These are phyloP conservation scores for Willisornis vidua DNA, from an alignment of 2,113 vertebrate species.

Conservation along the genomic window DNA sequence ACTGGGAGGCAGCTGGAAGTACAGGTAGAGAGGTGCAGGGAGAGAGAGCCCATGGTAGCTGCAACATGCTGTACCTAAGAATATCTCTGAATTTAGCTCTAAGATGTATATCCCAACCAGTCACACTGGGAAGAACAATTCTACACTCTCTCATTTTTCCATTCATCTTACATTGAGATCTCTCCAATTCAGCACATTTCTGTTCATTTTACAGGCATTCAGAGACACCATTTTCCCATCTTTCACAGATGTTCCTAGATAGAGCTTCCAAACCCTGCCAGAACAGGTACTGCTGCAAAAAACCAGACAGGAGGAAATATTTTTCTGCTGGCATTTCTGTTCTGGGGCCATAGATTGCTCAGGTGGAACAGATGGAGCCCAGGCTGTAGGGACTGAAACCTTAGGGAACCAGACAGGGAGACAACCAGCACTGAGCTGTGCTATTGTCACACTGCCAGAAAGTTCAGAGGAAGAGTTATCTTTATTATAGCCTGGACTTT, in stretches of 20 bases:
- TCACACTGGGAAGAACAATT: neutral
- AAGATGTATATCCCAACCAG: neutral
- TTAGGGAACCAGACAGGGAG: neutral
- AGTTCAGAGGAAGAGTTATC: neutral
- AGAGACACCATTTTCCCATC: neutral
- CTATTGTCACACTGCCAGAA: neutral
- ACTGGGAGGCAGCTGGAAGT: neutral
- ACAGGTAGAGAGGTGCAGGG: neutral
- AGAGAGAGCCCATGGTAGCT: neutral
- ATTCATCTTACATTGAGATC: neutral
- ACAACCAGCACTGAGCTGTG: neutral
- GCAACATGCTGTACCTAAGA: neutral
- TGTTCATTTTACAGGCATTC: conserved; percentile 12
- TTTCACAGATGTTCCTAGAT: neutral
- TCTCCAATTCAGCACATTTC: neutral
- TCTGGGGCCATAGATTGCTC: neutral
- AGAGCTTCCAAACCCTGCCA: neutral
- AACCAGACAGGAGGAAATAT: neutral
- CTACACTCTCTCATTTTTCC: neutral
- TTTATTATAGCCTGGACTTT: neutral
- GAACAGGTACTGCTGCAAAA: neutral
- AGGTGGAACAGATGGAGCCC: neutral
- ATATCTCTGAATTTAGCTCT: neutral
- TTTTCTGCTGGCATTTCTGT: neutral
- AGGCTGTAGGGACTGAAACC: neutral